These are phyloP conservation scores for Erythrolamprus reginae DNA, from an alignment of 2,113 vertebrate species.

Conservation along the genomic window DNA sequence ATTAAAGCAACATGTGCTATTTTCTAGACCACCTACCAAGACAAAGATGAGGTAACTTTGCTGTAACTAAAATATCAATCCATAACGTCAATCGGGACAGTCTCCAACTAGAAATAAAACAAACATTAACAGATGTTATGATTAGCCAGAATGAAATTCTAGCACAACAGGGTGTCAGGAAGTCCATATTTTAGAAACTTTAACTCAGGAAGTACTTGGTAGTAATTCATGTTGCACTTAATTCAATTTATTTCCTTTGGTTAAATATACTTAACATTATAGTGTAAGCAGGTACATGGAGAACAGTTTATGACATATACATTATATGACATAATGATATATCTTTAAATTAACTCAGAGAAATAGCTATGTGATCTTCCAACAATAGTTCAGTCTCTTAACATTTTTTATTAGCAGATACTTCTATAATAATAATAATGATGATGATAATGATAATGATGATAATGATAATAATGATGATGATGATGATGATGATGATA, in stretches of 20 bases:
- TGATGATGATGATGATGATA: no score
- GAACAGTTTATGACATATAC: neutral
- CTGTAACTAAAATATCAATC: neutral
- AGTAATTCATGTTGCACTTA: neutral
- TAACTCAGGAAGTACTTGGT: neutral
- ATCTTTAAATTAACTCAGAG: neutral
- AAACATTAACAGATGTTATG: slow-evolving; percentile 12
- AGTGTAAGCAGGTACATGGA: neutral
- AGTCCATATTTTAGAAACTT: neutral
- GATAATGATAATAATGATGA: no score
- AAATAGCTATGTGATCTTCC: neutral
- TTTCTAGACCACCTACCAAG: neutral
- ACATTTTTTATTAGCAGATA: no score
- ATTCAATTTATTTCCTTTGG: neutral
- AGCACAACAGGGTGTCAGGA: neutral
- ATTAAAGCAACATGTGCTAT: slow-evolving; percentile 4
- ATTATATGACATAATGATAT: neutral
- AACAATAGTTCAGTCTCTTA: neutral
- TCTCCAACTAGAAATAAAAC: neutral
- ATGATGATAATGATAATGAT: no score
- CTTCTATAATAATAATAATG: no score
- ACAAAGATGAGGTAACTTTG: slow-evolving; percentile 5
- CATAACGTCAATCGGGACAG: slow-evolving; percentile 11
- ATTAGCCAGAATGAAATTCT: neutral
- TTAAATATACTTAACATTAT: neutral